A percentile compares a stretch with the other conserved stretches of the same genome.
These are phyloP conservation scores for Arbacia lixula DNA, from an alignment of 53 echinoderm and acorn worm species.

Conservation along the genomic window DNA sequence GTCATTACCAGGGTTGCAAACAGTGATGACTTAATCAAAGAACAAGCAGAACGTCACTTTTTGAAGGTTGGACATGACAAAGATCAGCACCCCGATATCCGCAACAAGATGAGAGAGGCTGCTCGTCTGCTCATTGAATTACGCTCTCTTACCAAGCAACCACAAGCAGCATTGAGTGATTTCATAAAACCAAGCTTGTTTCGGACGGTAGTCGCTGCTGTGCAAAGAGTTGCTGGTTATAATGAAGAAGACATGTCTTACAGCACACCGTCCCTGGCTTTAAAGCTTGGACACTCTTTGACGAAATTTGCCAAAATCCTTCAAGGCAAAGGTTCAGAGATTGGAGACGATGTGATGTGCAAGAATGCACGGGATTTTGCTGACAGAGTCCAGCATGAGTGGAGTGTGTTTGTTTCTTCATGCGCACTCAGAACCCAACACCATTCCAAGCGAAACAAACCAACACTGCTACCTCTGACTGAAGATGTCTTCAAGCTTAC, in stretches of 20 bases:
- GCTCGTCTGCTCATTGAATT: slow-evolving; percentile 53
- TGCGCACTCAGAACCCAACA: slow-evolving; percentile 57
- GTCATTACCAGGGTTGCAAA: slow-evolving; percentile 17
- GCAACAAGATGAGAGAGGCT: slow-evolving; percentile 54
- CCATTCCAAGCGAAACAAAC: slow-evolving; percentile 54
- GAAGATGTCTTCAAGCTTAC: slow-evolving; percentile 70
- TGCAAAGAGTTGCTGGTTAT: slow-evolving; percentile 61
- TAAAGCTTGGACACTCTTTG: slow-evolving; percentile 65
- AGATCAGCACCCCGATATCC: slow-evolving; percentile 20
- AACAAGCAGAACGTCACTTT: slow-evolving; percentile 44
- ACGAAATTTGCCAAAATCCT: slow-evolving; percentile 61
- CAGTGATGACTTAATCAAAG: slow-evolving; percentile 41
- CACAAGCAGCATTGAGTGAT: slow-evolving; percentile 43
- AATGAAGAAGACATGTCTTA: slow-evolving; percentile 32
- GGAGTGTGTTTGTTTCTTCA: slow-evolving; percentile 52
- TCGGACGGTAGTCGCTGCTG: slow-evolving; percentile 60
- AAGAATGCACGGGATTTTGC: slow-evolving; percentile 9
- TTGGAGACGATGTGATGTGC: slow-evolving; percentile 40
- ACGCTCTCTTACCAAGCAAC: slow-evolving; percentile 22
- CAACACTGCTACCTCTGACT: slow-evolving; percentile 65
- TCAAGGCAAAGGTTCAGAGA: slow-evolving; percentile 35
- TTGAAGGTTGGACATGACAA: slow-evolving; percentile 23
- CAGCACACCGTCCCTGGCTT: slow-evolving; percentile 64
- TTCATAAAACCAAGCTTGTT: slow-evolving; percentile 53
- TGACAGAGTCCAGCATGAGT: slow-evolving; percentile 11